Conservation (phyloP, 2,113 vertebrate species). For the Sorex araneus region DNA sequence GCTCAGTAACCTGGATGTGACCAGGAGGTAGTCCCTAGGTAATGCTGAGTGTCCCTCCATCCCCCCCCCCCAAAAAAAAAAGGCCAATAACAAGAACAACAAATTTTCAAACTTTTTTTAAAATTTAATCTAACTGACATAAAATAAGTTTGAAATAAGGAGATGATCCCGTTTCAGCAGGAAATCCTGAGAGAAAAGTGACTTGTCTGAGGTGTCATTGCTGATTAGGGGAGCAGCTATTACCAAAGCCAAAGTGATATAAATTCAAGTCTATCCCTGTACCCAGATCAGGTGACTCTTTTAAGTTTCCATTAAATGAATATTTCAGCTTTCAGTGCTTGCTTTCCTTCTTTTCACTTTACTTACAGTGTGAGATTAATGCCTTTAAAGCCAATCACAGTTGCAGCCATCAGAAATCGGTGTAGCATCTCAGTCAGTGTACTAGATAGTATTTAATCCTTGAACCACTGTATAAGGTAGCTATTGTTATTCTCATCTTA, state of each 20-base stretch:
- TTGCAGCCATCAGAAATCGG: background rate
- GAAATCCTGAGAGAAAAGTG: conserved; percentile 20
- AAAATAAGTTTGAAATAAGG: conserved; percentile 43
- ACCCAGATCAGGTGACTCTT: conserved; percentile 15
- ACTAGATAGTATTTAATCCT: conserved; percentile 32
- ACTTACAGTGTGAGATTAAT: conserved; percentile 20
- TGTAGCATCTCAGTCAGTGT: background rate
- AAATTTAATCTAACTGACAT: too few species aligned
- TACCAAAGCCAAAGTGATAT: background rate
- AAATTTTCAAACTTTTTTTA: background rate
- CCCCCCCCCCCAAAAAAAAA: too few species aligned
- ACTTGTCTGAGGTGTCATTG: background rate
- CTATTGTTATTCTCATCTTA: conserved; percentile 38
- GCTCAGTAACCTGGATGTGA: too few species aligned
- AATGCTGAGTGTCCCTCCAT: too few species aligned
- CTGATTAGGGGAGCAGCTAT: background rate
- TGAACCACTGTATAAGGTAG: background rate
- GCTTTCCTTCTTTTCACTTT: conserved; percentile 43
- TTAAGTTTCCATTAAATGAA: conserved; percentile 31
- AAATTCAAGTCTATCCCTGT: conserved; percentile 16
- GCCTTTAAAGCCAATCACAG: conserved; percentile 15
- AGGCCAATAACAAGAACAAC: too few species aligned
- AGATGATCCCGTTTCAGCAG: conserved; percentile 42
- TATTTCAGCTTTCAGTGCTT: background rate
- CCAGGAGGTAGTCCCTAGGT: too few species aligned